phyloP scores from a whole-genome alignment of 37 sponge, comb jelly and placozoan genomes.

The Tethya wilhelma region DNA sequence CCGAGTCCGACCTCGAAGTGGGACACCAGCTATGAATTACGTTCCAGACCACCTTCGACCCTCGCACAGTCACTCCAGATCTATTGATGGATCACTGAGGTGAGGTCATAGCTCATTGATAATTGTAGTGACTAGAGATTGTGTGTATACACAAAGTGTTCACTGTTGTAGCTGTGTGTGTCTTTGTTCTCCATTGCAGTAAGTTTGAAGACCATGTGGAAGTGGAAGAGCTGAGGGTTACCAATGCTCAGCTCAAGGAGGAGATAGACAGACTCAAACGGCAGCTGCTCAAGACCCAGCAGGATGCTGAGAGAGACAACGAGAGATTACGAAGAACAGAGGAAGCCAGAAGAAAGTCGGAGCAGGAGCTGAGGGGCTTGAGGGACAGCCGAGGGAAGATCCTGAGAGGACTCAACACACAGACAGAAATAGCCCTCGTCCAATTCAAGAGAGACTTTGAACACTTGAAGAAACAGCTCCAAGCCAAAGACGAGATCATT shows the following conservation, averaged over 20 bases:
- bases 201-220: no score
- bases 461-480: conserved; percentile 37
- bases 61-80: conserved; percentile 3
- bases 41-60: neutral
- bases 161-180: no score
- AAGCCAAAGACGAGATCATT: conserved; percentile 63
- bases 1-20: neutral
- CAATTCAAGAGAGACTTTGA: conserved; percentile 71
- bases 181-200: no score
- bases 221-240: no score
- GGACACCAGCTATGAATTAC: no score
- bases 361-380: conserved; percentile 32
- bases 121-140: no score
- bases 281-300: conserved; percentile 19
- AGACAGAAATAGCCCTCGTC: conserved; percentile 56
- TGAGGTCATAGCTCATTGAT: neutral
- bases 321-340: conserved; percentile 31
- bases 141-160: no score
- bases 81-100: conserved; percentile 3
- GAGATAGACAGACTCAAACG: conserved; percentile 35
- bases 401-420: conserved; percentile 65
- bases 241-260: conserved; percentile 19
- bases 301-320: conserved; percentile 18
- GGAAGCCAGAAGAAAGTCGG: conserved; percentile 4
- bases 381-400: conserved; percentile 53